Evolutionary conservation across 2,113 vertebrate species (phyloP).

Genomic region (Chlorodrepanis virens): DNA sequence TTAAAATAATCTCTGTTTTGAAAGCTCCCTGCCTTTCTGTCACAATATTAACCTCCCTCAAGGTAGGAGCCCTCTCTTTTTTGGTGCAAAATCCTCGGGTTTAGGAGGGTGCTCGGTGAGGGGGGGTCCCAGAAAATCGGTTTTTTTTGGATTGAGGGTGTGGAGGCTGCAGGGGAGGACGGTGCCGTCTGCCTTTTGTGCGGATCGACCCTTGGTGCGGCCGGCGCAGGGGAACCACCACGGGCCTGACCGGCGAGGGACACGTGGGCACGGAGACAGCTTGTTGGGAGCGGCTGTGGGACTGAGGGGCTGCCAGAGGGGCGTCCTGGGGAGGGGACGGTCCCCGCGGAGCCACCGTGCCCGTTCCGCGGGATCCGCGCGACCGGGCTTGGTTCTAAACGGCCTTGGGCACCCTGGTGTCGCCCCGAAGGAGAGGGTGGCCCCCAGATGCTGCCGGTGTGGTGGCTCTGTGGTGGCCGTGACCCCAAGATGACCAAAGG

Average conservation of each 20-base stretch:
- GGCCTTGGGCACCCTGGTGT: not conserved
- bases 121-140: constrained; percentile 4
- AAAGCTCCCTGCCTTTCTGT: constrained; percentile 67
- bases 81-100: not conserved
- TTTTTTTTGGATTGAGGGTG: not conserved
- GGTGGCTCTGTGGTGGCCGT: no score
- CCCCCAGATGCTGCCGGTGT: no score
- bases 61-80: constrained; percentile 38
- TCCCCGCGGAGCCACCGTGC: accelerated
- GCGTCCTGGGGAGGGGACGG: not conserved
- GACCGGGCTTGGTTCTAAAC: accelerated
- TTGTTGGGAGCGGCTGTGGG: not conserved
- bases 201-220: not conserved
- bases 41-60: constrained; percentile 71
- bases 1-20: constrained; percentile 78
- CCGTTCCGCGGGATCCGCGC: accelerated
- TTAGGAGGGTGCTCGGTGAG: not conserved
- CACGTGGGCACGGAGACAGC: accelerated
- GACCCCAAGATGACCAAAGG: not conserved
- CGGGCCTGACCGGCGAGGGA: not conserved
- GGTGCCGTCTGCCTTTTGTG: not conserved
- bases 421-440: not conserved
- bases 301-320: accelerated
- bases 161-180: not conserved
- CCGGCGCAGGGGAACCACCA: not conserved